Evolutionary conservation across 2,888 invertebrate species (phyloP), one percentile per base, ranked within the genome.

Genomic region (Alcis repandata): DNA sequence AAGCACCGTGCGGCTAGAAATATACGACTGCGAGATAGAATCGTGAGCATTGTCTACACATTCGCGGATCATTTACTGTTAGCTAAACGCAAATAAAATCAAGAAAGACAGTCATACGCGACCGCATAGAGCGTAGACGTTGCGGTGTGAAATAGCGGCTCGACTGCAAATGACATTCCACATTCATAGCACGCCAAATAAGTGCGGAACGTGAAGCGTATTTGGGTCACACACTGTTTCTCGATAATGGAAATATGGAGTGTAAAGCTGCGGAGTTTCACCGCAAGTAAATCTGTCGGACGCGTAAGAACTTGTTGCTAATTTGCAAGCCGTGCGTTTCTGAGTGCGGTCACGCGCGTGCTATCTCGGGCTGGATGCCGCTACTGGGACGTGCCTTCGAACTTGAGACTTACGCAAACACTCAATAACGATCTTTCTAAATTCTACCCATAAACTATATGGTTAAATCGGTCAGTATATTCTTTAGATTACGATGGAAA

Each of bases 161-260:
- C 80, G 76, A 75, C 72, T 73, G 83, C 83, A 88, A 91, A 90
- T 89, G 86, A 84, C 88, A 89, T 89, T 88, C 87, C 84, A 78
- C 85, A 82, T 86, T 86, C 85, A 79, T 75, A 79, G 80, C 84
- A 85, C 83, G 83, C 86, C 82, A 83, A 89, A 90, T 87, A 85
- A 85, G 82, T 80, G 83, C 76, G 78, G 60, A 45, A 65, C 76
- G 81, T 77, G 71, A 71, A 69, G 58, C 75, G 77, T 86, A 92
- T 91, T 89, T 88, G 79, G 91, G 92, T 90, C 90, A 90, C 87
- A 90, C 86, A 85, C 86, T 82, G 85, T 79, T 87, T 87, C 83
- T 84, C 73, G 71, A 87, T 90, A 89, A 91, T 89, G 83, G 84
- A 68, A 87, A 78, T 85, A 82, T 74, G 69, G 79, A 80, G 82